Evolutionary conservation across 92 coral and sea anemone genomes (phyloP).

Genomic region (Plumapathes pennacea): DNA sequence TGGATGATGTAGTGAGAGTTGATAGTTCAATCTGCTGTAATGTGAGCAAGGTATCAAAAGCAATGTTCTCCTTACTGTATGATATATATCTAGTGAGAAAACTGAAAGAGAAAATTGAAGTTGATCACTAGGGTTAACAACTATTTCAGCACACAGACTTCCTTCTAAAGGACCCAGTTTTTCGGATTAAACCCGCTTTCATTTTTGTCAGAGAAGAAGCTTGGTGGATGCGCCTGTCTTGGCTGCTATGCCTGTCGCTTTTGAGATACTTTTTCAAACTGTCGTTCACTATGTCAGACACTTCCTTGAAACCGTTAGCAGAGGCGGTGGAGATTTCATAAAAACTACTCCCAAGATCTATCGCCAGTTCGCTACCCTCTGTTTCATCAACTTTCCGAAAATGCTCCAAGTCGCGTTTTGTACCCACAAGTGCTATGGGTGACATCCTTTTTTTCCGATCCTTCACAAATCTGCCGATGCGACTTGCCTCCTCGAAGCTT

Average conservation of each 20-base stretch:
- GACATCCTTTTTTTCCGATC: conserved; percentile 65
- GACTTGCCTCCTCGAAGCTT: conserved; percentile 77
- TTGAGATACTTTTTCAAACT: conserved; percentile 43
- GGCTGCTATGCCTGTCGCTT: conserved; percentile 39
- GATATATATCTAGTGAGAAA: too few relatives aligned
- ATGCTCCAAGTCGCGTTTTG: conserved; percentile 87
- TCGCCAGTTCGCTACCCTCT: conserved; percentile 79
- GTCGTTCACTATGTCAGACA: conserved; percentile 46
- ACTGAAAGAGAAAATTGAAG: too few relatives aligned
- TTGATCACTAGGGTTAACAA: too few relatives aligned
- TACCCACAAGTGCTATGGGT: conserved; percentile 69
- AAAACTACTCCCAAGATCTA: conserved; percentile 80
- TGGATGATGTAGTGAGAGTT: too few relatives aligned
- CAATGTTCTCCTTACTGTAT: too few relatives aligned
- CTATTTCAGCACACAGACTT: conserved; percentile 77
- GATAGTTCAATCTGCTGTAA: too few relatives aligned
- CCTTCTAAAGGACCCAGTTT: conserved; percentile 73
- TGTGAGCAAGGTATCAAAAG: too few relatives aligned
- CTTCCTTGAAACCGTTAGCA: conserved; percentile 85
- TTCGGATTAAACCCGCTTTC: conserved; percentile 73
- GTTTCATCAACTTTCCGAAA: conserved; percentile 76
- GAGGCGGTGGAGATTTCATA: conserved; percentile 81
- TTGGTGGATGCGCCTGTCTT: conserved; percentile 39
- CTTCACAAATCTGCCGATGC: conserved; percentile 69
- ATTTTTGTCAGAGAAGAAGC: conserved; percentile 74